Base-by-base conservation (phyloP, 2,797 vertebrate genomes). In the Gobionotothen gibberifrons region DNA sequence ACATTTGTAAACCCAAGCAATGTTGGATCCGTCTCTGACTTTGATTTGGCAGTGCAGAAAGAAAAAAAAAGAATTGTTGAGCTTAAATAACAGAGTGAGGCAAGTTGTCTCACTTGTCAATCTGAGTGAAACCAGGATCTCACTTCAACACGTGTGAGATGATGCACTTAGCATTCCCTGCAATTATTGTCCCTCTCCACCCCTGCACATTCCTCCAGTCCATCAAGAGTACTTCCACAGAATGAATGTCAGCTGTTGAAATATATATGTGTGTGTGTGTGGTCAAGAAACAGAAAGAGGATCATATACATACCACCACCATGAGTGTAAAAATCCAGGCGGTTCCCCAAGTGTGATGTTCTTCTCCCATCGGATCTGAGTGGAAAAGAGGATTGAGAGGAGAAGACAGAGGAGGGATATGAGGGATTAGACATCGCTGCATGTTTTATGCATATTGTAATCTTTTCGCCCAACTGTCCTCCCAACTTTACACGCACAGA, bases 351-450 rank as follows among this genome's bases (percentile, higher is more conserved):
- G 92, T 1, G 96, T 97, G 90, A 98, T 97, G 93, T 97, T 97
- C 94, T 97, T 98, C 92, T 97, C 97, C 97, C 97, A 98, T 94
- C 96, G 96, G 90, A 98, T 97, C 97, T 98, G 90, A 13, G 78
- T 74, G 77, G 58, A 48, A 75, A 0, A 43, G 60, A 63, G 57
- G 40, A 48, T 52, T 15, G 58, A 44, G 48, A 48, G 51, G 22
- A 76, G 73, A 82, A 76, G 79, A 79, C 76, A 79, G 74, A 85
- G 54, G 67, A 81, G 70, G 47, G 63, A 69, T 64, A 83, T 81
- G 62, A 89, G 67, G 78, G 74, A 90, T 84, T 83, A 82, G 82
- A 84, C 75, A 55, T 71, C 1, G 81, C 59, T 5, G 60, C 82
- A 91, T 90, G 86, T 89, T 92, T 92, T 85, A 92, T 89, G 86